Conservation (phyloP, 1,140 invertebrate genomes). For the Lepeophtheirus salmonis region DNA sequence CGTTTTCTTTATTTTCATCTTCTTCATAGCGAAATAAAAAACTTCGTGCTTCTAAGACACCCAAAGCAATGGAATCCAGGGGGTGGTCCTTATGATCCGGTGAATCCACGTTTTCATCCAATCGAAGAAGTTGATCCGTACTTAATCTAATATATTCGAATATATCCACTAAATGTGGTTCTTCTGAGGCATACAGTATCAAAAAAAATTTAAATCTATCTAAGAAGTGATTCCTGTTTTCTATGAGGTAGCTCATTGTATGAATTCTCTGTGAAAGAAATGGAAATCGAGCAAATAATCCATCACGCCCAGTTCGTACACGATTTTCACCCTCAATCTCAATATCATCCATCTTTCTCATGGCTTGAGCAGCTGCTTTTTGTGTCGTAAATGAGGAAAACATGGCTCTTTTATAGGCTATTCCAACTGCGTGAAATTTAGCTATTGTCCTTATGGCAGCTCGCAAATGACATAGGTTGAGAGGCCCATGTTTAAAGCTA, state of each 20-base stretch:
- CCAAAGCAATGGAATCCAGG: conserved; percentile 17
- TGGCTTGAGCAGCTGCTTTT: not conserved
- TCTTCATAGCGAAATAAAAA: conserved; percentile 17
- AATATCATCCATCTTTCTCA: conserved; percentile 11
- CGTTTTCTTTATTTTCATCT: conserved; percentile 9
- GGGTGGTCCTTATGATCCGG: conserved; percentile 11
- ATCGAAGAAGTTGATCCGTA: conserved; percentile 10
- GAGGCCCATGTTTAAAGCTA: not conserved
- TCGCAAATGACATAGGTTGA: conserved; percentile 13
- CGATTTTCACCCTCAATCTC: conserved; percentile 14
- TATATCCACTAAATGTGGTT: conserved; percentile 11
- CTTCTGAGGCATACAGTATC: not conserved
- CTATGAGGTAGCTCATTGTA: conserved; percentile 5
- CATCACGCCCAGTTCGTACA: not conserved
- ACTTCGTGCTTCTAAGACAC: conserved; percentile 16
- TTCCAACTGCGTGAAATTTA: conserved; percentile 16
- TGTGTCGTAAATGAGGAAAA: conserved; percentile 3
- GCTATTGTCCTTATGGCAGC: conserved; percentile 8
- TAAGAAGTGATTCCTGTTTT: conserved; percentile 10
- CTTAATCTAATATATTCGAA: conserved; percentile 14
- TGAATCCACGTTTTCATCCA: conserved; percentile 13
- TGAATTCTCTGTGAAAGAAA: not conserved
- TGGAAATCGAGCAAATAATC: conserved; percentile 7
- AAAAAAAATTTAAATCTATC: conserved; percentile 9
- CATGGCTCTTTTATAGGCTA: conserved; percentile 10